These are phyloP conservation scores for Lutjanus argentimaculatus DNA, from an alignment of 2,797 vertebrate genomes.

Conservation along the genomic window DNA sequence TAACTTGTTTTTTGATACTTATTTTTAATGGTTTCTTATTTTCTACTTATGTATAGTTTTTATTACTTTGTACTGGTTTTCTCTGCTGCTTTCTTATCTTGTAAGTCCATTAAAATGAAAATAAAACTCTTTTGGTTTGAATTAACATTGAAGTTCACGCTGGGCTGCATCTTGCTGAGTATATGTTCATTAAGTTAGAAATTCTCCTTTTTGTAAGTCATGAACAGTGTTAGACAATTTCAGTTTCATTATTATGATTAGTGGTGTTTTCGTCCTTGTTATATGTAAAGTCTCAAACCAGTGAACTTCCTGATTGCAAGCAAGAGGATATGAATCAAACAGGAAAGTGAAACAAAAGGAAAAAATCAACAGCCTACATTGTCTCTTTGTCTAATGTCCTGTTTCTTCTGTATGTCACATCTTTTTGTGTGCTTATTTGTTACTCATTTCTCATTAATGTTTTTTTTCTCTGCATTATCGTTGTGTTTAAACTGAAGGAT, in stretches of 20 bases:
- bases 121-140: not conserved
- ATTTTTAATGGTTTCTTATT: too few species aligned
- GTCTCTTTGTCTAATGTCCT: not conserved
- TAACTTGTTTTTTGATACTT: too few species aligned
- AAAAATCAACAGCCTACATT: not conserved
- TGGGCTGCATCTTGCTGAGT: not conserved
- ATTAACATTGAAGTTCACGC: not conserved
- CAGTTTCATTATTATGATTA: not conserved
- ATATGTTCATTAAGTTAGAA: not conserved
- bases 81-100: not conserved
- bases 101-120: not conserved
- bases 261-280: not conserved
- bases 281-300: not conserved
- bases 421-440: not conserved
- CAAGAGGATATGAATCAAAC: slow-evolving; percentile 8
- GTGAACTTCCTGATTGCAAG: slow-evolving; percentile 4
- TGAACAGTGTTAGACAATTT: not conserved
- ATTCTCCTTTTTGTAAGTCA: not conserved
- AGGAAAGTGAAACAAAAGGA: not conserved
- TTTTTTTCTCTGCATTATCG: not conserved
- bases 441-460: too few species aligned
- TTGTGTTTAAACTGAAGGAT: not conserved
- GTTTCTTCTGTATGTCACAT: not conserved
- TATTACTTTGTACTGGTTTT: not conserved
- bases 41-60: too few species aligned